Base-by-base conservation (phyloP, 2,797 vertebrate species). In the Myotis pilosus region DNA sequence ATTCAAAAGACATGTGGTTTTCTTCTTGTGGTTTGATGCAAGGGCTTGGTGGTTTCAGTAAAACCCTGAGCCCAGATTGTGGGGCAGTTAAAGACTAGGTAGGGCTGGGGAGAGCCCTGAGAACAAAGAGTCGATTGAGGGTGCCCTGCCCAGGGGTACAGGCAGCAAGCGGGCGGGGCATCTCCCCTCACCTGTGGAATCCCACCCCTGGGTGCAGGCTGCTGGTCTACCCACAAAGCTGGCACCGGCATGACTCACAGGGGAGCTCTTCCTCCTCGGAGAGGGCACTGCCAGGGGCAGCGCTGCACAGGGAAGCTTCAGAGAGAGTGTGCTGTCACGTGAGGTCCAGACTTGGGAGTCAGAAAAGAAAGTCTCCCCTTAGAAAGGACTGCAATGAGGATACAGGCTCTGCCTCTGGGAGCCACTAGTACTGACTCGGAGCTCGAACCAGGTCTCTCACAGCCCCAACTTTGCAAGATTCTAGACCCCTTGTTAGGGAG, bases 21-120 rank as follows among this genome's bases (percentile, higher is more conserved):
- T 97, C 97, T 98, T 98, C 95, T 98, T 98, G 97, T 97, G 98
- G 98, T 97, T 92, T 96, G 94, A 91, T 76, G 83, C 94, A 97
- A 98, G 95, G 87, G 68, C 80, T 96, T 66, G 4, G 17, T 92
- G 96, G 96, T 96, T 96, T 95, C 94, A 97, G 68, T 82, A 96
- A 97, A 97, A 95, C 83, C 94, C 96, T 92, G 96, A 95, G 96
- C 97, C 96, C 97, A 96, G 96, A 97, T 85, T 96, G 94, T 94
- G 80, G n/a, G 69, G 68, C 87, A 51, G 81, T 92, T 90, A 92
- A 96, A 91, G 75, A 84, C 87, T 60, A 89, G 95, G 96, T 72
- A 90, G 83, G 78, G 93, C 92, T 89, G 68, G 71, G 51, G 23
- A 87, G 74, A 87, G 44, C 57, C 93, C 83, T 94, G 72, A 82